Evolutionary conservation across 2,797 vertebrate species (phyloP).

Genomic region (Argyrosomus regius): DNA sequence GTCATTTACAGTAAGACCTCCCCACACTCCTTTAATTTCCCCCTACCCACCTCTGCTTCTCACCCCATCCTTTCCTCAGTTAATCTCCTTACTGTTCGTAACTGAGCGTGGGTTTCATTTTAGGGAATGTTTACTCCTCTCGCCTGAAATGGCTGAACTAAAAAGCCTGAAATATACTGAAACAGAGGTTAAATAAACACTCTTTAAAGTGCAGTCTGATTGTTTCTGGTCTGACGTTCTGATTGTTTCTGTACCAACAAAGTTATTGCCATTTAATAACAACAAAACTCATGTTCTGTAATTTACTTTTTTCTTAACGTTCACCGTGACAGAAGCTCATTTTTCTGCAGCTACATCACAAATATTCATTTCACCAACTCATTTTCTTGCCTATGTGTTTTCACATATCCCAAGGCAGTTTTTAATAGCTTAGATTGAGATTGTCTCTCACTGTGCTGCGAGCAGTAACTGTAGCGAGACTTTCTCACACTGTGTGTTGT

Average conservation of each 20-base stretch:
- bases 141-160: slow-evolving; percentile 65
- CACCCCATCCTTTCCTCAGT: slow-evolving; percentile 51
- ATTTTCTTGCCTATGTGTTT: slow-evolving; percentile 40
- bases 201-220: slow-evolving; percentile 14
- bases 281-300: slow-evolving; percentile 1
- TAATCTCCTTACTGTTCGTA: slow-evolving; percentile 43
- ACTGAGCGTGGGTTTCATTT: slow-evolving; percentile 69
- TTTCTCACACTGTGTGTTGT: slow-evolving; percentile 90
- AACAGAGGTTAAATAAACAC: slow-evolving; percentile 45
- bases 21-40: slow-evolving; percentile 1
- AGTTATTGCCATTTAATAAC: slow-evolving; percentile 16
- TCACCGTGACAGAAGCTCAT: neutral
- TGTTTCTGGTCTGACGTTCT: slow-evolving; percentile 11
- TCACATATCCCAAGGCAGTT: slow-evolving; percentile 58
- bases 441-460: slow-evolving; percentile 70
- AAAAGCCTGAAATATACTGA: slow-evolving; percentile 52
- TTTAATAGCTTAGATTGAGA: slow-evolving; percentile 74
- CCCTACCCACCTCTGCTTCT: slow-evolving; percentile 45
- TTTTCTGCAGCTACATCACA: slow-evolving; percentile 20
- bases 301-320: slow-evolving; percentile 12
- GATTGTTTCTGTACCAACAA: slow-evolving; percentile 14
- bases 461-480: slow-evolving; percentile 81
- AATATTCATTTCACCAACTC: slow-evolving; percentile 32
- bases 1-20: slow-evolving; percentile 68
- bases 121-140: slow-evolving; percentile 68